Evolutionary conservation across 2,888 invertebrate genomes (phyloP).

Genomic region (Eristalis arbustorum): DNA sequence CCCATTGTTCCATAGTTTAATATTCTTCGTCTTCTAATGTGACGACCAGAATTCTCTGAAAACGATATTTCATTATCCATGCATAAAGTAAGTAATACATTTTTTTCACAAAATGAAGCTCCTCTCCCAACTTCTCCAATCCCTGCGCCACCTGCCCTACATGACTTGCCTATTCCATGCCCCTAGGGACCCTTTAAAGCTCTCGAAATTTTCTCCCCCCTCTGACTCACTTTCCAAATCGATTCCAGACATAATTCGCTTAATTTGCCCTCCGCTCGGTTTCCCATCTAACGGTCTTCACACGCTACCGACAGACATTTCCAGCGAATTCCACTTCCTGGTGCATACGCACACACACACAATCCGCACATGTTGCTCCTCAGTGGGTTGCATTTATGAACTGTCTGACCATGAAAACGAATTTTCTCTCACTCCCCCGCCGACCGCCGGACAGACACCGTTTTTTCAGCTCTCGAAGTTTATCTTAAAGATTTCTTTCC

Average conservation of each 20-base stretch:
- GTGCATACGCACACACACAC: neutral
- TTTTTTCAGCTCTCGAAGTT: neutral
- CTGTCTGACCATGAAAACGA: conserved; percentile 33
- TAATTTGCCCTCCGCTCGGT: neutral
- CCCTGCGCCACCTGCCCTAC: too few species aligned
- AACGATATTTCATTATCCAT: too few species aligned
- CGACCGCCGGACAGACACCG: neutral
- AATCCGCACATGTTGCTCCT: neutral
- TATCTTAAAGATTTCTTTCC: neutral
- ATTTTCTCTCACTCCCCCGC: neutral
- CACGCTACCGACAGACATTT: neutral
- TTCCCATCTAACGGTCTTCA: neutral
- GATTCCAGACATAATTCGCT: neutral
- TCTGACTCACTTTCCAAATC: neutral
- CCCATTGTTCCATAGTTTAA: too few species aligned
- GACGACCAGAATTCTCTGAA: too few species aligned
- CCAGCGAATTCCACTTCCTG: neutral
- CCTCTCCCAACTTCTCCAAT: too few species aligned
- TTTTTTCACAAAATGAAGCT: too few species aligned
- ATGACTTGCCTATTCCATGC: too few species aligned
- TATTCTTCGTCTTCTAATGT: too few species aligned
- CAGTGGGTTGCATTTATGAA: conserved; percentile 9
- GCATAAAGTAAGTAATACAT: too few species aligned
- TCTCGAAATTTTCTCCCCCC: too few species aligned
- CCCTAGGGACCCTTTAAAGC: too few species aligned